Conservation (phyloP, 2,888 invertebrate species). For the Rotaria socialis region DNA sequence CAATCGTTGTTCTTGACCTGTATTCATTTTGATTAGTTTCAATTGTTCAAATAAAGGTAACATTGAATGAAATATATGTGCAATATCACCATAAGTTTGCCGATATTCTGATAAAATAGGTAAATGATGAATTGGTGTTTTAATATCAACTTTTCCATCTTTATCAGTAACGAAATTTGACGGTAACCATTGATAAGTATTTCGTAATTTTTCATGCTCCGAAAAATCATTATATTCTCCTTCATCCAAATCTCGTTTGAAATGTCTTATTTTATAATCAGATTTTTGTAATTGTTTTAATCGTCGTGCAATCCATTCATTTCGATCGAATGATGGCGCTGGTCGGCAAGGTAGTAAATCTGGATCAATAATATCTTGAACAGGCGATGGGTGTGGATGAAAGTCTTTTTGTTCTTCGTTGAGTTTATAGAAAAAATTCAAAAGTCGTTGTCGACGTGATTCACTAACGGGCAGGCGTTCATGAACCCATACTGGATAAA, state of each 20-base stretch:
- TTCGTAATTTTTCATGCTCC: background rate
- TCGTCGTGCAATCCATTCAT: background rate
- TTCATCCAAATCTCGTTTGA: background rate
- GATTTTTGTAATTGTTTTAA: background rate
- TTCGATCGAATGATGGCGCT: background rate
- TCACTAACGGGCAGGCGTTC: background rate
- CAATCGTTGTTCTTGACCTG: background rate
- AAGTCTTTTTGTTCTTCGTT: conserved; percentile 17
- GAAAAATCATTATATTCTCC: background rate
- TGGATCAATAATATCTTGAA: conserved; percentile 31
- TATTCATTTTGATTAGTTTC: background rate
- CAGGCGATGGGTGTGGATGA: background rate
- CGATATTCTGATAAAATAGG: background rate
- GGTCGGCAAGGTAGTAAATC: background rate
- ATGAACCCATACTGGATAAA: conserved; percentile 5
- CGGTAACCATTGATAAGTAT: background rate
- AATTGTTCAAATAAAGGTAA: background rate
- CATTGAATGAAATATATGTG: background rate
- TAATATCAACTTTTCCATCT: conserved; percentile 24
- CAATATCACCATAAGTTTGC: background rate
- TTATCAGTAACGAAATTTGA: background rate
- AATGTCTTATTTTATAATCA: background rate
- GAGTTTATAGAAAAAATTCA: background rate
- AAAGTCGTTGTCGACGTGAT: background rate
- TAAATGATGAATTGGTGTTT: conserved; percentile 2